Conservation (phyloP, 2,113 vertebrate species). For the Ctenomys sociabilis region DNA sequence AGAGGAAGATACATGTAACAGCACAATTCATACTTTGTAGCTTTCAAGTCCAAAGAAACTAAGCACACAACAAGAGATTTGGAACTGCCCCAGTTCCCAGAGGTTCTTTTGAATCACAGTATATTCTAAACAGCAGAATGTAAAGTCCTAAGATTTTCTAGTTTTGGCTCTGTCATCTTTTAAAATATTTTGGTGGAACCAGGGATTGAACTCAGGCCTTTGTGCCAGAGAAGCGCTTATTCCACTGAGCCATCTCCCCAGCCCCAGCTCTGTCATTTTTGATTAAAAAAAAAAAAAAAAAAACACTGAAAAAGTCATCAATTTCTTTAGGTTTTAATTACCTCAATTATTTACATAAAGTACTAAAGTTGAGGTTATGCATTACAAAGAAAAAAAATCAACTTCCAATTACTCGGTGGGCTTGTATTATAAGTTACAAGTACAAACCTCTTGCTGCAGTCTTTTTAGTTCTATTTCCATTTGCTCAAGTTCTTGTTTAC, state of each 20-base stretch:
- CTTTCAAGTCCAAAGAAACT: background rate
- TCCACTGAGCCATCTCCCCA: no score
- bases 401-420: slow-evolving; percentile 16
- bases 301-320: slow-evolving; percentile 15
- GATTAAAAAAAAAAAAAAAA: no score
- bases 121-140: background rate
- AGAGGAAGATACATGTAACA: background rate
- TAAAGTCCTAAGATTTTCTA: slow-evolving; percentile 24
- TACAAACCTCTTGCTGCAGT: slow-evolving; percentile 96
- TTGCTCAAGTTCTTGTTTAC: slow-evolving; percentile 96
- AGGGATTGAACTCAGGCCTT: no score
- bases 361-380: background rate
- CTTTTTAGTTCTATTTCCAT: slow-evolving; percentile 94
- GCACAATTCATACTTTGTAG: background rate
- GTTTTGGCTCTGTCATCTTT: slow-evolving; percentile 30
- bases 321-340: slow-evolving; percentile 5
- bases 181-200: no score
- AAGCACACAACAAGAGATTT: slow-evolving; percentile 23
- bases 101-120: slow-evolving; percentile 6
- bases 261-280: slow-evolving; percentile 45
- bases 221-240: no score
- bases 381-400: slow-evolving; percentile 12
- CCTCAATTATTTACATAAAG: slow-evolving; percentile 28
- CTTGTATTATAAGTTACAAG: background rate
- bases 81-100: background rate